Base-by-base conservation (phyloP, 2,113 vertebrate species). In the Neolamprologus cancellatus region DNA sequence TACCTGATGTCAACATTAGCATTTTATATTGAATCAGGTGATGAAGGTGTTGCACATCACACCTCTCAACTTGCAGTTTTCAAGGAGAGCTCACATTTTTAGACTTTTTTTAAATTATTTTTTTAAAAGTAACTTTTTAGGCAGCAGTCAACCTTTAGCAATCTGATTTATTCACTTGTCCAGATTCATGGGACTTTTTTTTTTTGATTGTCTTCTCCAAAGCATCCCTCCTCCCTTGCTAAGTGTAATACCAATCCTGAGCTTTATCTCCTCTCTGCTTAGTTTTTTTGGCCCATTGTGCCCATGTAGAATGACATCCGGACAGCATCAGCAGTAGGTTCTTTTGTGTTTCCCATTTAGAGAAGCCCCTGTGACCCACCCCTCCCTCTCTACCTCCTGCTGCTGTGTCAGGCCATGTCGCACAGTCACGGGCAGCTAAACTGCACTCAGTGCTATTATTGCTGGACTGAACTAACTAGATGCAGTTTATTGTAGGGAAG, bases 281-380 rank as follows among this genome's bases (percentile, higher is more conserved):
- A 78, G 85, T 76, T 83, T 90, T 90, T 88, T 34, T 39, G 84
- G n/a, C 66, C 79, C 84, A 91, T 94, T 95, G 93, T 95, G 81
- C 90, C 69, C 84, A 39, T 79, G 48, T 23, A 87, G 86, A 88
- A 84, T 85, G 92, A 93, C 94, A 95, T 95, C 91, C 89, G 93
- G 89, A 88, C 90, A 78, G 93, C 92, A 90, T 93, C 89, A 91
- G 91, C 87, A 86, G 88, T 30, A 6, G 48, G 71, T 83, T 84
- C 91, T 89, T 93, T 95, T 90, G 94, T 94, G 78, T 93, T 82
- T 61, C 83, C 71, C 76, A 32, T 89, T 91, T 94, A 89, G 90
- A 92, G 90, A 90, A 94, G 89, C 83, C 92, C 91, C 57, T 82
- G 83, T 84, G 89, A 91, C 90, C 90, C 88, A 64, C 87, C 9